These are phyloP conservation scores for Nasonia oneida DNA, from an alignment of 2,888 invertebrate genomes.

Conservation along the genomic window DNA sequence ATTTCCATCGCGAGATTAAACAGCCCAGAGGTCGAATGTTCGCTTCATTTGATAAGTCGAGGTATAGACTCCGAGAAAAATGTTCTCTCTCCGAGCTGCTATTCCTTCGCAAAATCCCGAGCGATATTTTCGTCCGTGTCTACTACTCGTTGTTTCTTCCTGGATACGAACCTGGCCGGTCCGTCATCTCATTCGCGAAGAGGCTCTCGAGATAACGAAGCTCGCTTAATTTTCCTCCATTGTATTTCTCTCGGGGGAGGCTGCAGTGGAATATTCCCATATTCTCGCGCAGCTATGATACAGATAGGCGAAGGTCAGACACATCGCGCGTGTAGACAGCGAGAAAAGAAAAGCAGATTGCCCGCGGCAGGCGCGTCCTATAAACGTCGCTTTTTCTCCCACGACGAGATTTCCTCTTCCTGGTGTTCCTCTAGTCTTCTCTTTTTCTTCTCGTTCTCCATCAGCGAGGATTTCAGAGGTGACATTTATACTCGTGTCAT, in stretches of 20 bases:
- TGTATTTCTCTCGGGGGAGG: background rate
- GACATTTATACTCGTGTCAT: background rate
- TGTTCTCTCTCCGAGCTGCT: background rate
- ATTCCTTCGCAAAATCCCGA: background rate
- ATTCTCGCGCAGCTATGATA: background rate
- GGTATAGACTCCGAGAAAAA: background rate
- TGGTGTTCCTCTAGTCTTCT: background rate
- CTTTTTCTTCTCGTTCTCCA: background rate
- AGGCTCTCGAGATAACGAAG: background rate
- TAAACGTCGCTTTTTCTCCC: slow-evolving; percentile 16
- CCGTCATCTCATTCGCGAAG: background rate
- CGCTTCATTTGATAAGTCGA: background rate
- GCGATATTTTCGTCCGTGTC: background rate
- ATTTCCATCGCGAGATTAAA: background rate
- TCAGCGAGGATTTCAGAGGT: background rate
- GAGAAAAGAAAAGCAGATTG: slow-evolving; percentile 9
- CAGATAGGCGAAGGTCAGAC: background rate
- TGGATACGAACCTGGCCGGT: background rate
- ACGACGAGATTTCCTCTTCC: background rate
- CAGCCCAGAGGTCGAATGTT: background rate
- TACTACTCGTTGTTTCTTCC: background rate
- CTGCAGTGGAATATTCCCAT: background rate
- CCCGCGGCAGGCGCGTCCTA: slow-evolving; percentile 9
- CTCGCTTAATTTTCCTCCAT: background rate
- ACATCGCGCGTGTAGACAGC: background rate